Evolutionary conservation across 2,113 vertebrate species (phyloP), one percentile per base, ranked within the genome.

Genomic region (Perca flavescens): DNA sequence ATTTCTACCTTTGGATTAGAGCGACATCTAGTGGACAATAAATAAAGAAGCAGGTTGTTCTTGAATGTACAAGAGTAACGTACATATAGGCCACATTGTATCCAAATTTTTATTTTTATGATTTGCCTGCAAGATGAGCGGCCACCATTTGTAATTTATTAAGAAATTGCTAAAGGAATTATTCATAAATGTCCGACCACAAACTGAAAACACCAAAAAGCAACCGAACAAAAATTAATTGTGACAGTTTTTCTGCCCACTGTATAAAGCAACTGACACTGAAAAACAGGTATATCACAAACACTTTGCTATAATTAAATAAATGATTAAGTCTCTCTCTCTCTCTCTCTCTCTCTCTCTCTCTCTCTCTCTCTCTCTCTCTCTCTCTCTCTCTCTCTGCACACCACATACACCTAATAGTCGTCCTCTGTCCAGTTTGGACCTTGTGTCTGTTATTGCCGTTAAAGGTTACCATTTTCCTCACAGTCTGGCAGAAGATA

Each of bases 21-120:
- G 58, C 11, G 87, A 61, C 90, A 85, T 81, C 92, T 90, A 89
- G 89, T 90, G 92, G 92, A 53, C 31, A 69, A 10, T 13, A 21
- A 21, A 16, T 17, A 1, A 36, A 82, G 11, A 17, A 17, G 57
- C 85, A 64, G 65, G 6, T 62, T 64, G 46, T 5, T 49, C 15
- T 36, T 28, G 6, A 1, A 25, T 13, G 0, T 15, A 52, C 2
- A 71, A 19, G 12, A 50, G 57, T 49, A 61, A 6, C 68, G 1
- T 7, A 52, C 3, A 1, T 15, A 1, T 43, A n/a, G 56, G 13
- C 16, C 16, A 31, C 21, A 60, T n/a, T 22, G 9, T 63, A 17
- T 63, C 8, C 10, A 53, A 61, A 25, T 11, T 47, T 36, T 28
- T 28, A 2, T 28, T n/a, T 17, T 34, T 22, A 10, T 15, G 4